Evolutionary conservation across 2,113 vertebrate species (phyloP).

Genomic region (Mesoclemmys tuberculata): DNA sequence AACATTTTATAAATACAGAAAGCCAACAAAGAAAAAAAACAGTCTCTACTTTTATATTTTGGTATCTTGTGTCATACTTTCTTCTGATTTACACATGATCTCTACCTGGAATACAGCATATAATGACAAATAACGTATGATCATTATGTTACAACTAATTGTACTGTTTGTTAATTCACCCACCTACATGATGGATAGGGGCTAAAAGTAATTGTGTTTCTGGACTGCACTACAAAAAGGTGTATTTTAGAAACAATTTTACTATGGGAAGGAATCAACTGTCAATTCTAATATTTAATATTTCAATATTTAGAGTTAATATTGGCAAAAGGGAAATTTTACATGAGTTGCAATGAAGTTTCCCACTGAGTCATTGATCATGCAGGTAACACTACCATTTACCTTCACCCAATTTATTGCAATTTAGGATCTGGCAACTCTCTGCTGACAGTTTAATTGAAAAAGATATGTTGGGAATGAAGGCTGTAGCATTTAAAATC

Average conservation of each 20-base stretch:
- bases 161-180: not conserved
- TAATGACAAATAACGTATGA: not conserved
- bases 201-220: fast-evolving
- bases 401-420: not conserved
- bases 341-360: not conserved
- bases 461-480: not conserved
- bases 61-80: constrained; percentile 3
- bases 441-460: constrained; percentile 4
- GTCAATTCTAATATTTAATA: not conserved
- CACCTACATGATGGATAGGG: not conserved
- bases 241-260: not conserved
- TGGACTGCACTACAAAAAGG: not conserved
- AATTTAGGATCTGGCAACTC: constrained; percentile 18
- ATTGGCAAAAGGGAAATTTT: not conserved
- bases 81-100: constrained; percentile 37
- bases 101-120: not conserved
- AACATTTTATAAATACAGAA: constrained; percentile 65
- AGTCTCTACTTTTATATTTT: not conserved
- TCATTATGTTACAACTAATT: not conserved
- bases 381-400: not conserved
- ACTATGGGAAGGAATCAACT: fast-evolving
- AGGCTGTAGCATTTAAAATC: not conserved
- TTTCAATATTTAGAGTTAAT: not conserved
- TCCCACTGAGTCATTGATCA: not conserved
- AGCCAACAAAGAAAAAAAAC: constrained; percentile 49